Base-by-base conservation (phyloP, 2,113 vertebrate species). In the Cavia aperea region DNA sequence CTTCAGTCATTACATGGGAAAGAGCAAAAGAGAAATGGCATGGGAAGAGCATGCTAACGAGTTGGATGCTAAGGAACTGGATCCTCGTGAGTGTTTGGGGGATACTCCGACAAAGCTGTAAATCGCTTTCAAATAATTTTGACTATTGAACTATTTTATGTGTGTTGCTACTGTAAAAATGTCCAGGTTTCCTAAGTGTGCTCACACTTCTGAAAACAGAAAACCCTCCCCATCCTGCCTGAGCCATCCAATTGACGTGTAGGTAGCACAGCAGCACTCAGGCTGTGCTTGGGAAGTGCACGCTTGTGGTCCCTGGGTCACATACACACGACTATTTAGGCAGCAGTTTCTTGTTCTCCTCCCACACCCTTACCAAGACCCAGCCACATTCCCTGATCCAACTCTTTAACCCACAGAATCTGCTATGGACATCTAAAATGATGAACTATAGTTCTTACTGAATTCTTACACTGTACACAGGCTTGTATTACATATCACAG, bases 51-150 rank as follows among this genome's bases (percentile, higher is more conserved):
- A 62, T 31, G 7, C 7, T 33, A 43, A 5, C 11, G 49, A 78
- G 16, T 7, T 63, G 39, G 31, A 68, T 23, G 5, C 51, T 46
- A 51, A 1, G 5, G 19, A 78, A 13, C 13, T 60, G 43, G 54
- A 54, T 51, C 26, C 33, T 49, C 36, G 33, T 0, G 43, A 36
- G 46, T 29, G 49, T 24, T 51, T 81, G 81, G 31, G 8, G 15
- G 62, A 86, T 83, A 78, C 13, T 68, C 79, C n/a, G 43, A 78
- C 31, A 90, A 77, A 51, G 33, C 21, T 63, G n/a, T 49, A 39
- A 66, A 73, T 78, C 83, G 95, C 46, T 81, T 93, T 92, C 66
- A 72, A 91, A 31, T 75, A 62, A 75, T 68, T 31, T 65, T 85
- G 14, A 91, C 58, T 43, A 31, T 29, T 68, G 16, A 12, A 82